Conservation (phyloP, 2,888 invertebrate genomes). For the Netelia inedita region DNA sequence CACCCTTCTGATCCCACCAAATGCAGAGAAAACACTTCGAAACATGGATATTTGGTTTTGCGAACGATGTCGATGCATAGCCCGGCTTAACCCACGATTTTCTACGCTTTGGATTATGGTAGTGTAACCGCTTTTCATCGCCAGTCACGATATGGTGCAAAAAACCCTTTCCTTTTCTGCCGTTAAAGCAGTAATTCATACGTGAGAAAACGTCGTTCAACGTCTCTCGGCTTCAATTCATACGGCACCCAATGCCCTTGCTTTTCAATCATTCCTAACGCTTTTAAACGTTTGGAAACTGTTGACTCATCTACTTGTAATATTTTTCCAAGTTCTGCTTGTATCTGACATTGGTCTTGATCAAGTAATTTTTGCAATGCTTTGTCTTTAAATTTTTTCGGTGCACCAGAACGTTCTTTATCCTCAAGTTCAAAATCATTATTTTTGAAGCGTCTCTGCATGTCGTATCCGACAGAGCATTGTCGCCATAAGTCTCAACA, state of each 20-base stretch:
- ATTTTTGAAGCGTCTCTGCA: too few species aligned
- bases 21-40: neutral
- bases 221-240: conserved; percentile 62
- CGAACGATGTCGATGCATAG: conserved; percentile 30
- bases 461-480: too few species aligned
- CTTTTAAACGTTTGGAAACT: conserved; percentile 34
- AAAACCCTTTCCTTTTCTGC: conserved; percentile 64
- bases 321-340: conserved; percentile 24
- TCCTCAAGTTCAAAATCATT: neutral
- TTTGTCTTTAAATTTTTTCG: conserved; percentile 23
- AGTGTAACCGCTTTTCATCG: conserved; percentile 58
- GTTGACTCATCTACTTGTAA: conserved; percentile 34
- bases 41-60: conserved; percentile 1
- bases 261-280: conserved; percentile 48
- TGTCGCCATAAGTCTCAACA: too few species aligned
- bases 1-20: conserved; percentile 14
- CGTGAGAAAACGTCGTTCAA: conserved; percentile 49
- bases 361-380: conserved; percentile 48
- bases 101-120: neutral
- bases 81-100: conserved; percentile 67
- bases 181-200: conserved; percentile 42
- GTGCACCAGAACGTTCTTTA: conserved; percentile 19
- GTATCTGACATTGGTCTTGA: conserved; percentile 31
- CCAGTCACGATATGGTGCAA: conserved; percentile 65
- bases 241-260: conserved; percentile 61